Evolutionary conservation across 2,113 vertebrate species (phyloP).

Genomic region (Motacilla tschutschensis): DNA sequence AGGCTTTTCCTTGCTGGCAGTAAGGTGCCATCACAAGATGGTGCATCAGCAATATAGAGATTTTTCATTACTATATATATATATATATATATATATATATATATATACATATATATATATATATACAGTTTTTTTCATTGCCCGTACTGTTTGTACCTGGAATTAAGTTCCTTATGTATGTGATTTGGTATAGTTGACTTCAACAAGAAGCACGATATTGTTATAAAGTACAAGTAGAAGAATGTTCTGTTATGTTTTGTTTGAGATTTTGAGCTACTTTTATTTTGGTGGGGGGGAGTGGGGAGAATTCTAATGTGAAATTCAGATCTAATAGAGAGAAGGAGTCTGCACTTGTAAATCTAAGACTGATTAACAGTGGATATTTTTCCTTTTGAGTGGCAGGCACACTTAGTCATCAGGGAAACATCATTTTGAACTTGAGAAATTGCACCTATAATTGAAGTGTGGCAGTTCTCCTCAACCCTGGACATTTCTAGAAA

Average conservation of each 20-base stretch:
- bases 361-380: not conserved
- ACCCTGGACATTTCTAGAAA: not conserved
- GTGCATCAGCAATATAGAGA: not conserved
- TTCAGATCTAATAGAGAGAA: not conserved
- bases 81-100: too few relatives aligned
- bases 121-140: not conserved
- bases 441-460: not conserved
- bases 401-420: not conserved
- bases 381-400: not conserved
- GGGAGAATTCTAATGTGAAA: not conserved
- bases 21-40: not conserved
- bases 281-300: accelerated
- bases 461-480: not conserved
- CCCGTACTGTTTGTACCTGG: not conserved
- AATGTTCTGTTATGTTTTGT: not conserved
- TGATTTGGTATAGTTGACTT: not conserved
- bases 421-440: not conserved
- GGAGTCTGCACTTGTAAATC: not conserved
- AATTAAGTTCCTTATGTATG: not conserved
- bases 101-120: too few relatives aligned
- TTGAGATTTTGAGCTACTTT: not conserved
- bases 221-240: not conserved
- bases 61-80: not conserved
- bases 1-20: not conserved
- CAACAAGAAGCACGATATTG: not conserved